Evolutionary conservation across 1,140 invertebrate genomes (phyloP), one percentile per base, ranked within the genome.

Genomic region (Bradysia coprophila): DNA sequence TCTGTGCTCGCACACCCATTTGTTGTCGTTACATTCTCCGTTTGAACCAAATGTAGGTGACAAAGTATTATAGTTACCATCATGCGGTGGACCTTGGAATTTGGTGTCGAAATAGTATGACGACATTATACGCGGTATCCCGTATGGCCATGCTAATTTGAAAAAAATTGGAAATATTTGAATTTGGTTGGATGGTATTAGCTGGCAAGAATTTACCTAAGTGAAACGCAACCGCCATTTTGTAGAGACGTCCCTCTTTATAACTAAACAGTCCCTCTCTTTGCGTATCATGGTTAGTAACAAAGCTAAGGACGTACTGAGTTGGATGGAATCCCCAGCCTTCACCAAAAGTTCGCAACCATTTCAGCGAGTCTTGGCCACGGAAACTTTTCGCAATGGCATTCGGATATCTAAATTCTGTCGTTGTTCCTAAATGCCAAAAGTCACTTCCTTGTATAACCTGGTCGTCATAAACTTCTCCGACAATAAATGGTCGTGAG

Each of bases 1-100:
- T 21, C 78, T 65, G 55, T 88, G 84, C 57, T 89, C 82, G 53
- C 84, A 88, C 1, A 85, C 60, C 79, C 80, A 88, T 3, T 78
- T 79, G 48, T 72, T 70, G 2, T 58, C 65, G 49, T 82, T 86
- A 2, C 59, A 65, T 66, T 3, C 62, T 48, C 78, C 65, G 9
- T 21, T 21, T 1, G 58, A 11, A 38, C 75, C 69, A 32, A 81
- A 71, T 13, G 46, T 59, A 0, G 80, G 74, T 9, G 71, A 68
- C 2, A 75, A 50, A 2, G 73, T 74, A 49, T 78, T 76, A 33
- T 66, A 71, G 33, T 72, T 51, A 1, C 18, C 40, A 52, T 79
- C 69, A 32, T 56, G 52, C 3, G 81, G 79, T n/a, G 80, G 79
- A 24, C 73, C 38, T 58, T 50, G 43, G 65, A 58, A 1, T 47